Base-by-base conservation (phyloP, 1,140 invertebrate species). In the Oedothorax gibbosus region DNA sequence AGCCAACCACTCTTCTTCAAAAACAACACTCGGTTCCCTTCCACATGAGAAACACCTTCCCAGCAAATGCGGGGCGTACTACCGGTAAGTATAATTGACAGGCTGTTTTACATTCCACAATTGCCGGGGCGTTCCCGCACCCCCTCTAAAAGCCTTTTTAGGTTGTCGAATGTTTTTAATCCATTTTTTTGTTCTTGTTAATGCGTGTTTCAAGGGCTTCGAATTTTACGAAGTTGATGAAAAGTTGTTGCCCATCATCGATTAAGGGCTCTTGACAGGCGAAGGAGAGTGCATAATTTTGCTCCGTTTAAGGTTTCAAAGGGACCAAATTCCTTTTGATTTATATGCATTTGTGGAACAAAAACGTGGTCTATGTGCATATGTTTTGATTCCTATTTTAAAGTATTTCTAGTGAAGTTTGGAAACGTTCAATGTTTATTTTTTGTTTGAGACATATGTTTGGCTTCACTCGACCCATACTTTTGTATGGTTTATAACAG, bases 51-150 rank as follows among this genome's bases (percentile, higher is more conserved):
- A 50, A 53, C 12, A 60, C 12, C 50, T 49, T 71, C 12, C 51
- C n/a, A 9, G n/a, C 20, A 68, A 14, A 71, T 9, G 49, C 50
- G 68, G 12, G 9, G 75, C 49, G 10, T 60, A 11, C 18, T 56
- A 60, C 21, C 65, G 15, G 66, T 82, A 82, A 82, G 79, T 73
- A 21, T 83, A 83, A 83, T 83, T 83, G 81, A 83, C 81, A 83
- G 81, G 81, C 75, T 83, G 81, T 83, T 83, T 83, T 83, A 83
- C 81, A 83, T 83, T 73, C 81, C 81, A 21, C 81, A 83, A 66
- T 75, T 66, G 18, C 51, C 11, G 21, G 79, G 53, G 78, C 35
- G 35, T 35, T 60, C 35, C 11, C 54, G 15, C 35, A n/a, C 69
- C 51, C n/a, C 15, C 73, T 49, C 18, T 81, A 71, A 81, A 81